Conservation (phyloP, 2,797 vertebrate species). For the Rhadinocentrus ornatus region DNA sequence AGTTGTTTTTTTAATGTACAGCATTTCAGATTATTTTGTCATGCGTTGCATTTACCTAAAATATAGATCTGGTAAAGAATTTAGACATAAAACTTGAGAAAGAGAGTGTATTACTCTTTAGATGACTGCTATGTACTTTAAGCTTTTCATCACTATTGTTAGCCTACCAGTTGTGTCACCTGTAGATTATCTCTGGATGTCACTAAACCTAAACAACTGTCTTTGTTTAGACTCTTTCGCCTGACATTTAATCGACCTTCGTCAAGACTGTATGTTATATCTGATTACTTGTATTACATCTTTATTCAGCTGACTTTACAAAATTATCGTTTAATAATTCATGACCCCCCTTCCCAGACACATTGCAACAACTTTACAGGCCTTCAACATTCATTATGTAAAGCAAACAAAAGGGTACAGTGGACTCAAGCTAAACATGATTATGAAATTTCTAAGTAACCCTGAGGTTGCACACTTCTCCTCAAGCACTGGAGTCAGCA, state of each 20-base stretch:
- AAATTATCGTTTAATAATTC: constrained; percentile 23
- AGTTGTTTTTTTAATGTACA: too few species aligned
- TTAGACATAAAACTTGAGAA: too few species aligned
- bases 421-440: constrained; percentile 20
- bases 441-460: constrained; percentile 10
- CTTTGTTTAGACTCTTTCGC: constrained; percentile 2
- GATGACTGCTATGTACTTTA: background rate
- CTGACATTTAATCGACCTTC: background rate
- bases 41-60: too few species aligned
- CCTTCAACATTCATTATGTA: constrained; percentile 46
- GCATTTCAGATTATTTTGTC: too few species aligned
- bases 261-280: constrained; percentile 4
- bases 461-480: constrained; percentile 39
- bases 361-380: constrained; percentile 5
- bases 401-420: constrained; percentile 9
- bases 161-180: background rate
- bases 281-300: constrained; percentile 28
- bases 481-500: constrained; percentile 48
- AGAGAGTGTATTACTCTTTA: too few species aligned
- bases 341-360: constrained; percentile 36
- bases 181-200: background rate
- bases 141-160: constrained; percentile 6
- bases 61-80: too few species aligned
- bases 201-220: constrained; percentile 9
- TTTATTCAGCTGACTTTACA: constrained; percentile 33